Conservation (phyloP, 1,140 invertebrate genomes). For the Chrysopa pallens region DNA sequence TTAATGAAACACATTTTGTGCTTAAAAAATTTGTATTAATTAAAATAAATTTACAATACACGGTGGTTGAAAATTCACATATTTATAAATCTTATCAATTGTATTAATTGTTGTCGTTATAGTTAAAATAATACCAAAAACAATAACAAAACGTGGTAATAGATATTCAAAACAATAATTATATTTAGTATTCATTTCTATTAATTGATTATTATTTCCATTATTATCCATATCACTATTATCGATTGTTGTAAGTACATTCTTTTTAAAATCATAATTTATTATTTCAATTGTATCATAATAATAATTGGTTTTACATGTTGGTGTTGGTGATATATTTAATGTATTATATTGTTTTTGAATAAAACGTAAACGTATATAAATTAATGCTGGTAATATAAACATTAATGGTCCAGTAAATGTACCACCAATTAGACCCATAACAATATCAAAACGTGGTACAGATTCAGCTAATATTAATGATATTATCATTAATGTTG, state of each 20-base stretch:
- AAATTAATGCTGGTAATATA: slow-evolving; percentile 69
- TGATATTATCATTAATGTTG: slow-evolving; percentile 44
- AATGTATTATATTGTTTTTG: slow-evolving; percentile 8
- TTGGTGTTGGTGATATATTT: slow-evolving; percentile 3
- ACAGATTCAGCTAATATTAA: slow-evolving; percentile 66
- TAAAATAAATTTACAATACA: slow-evolving; percentile 35
- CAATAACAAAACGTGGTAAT: slow-evolving; percentile 17
- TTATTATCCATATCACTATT: slow-evolving; percentile 9
- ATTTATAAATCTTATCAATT: slow-evolving; percentile 32
- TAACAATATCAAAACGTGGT: slow-evolving; percentile 74
- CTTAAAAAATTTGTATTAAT: no score
- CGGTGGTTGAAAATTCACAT: slow-evolving; percentile 37
- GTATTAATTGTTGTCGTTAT: slow-evolving; percentile 39
- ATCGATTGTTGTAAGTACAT: slow-evolving; percentile 17
- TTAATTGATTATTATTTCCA: background rate
- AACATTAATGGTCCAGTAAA: slow-evolving; percentile 72
- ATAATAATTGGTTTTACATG: slow-evolving; percentile 13
- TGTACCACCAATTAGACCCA: slow-evolving; percentile 70
- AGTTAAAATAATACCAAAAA: slow-evolving; percentile 32
- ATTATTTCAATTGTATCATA: slow-evolving; percentile 6
- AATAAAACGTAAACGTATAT: slow-evolving; percentile 32
- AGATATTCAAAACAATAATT: slow-evolving; percentile 11
- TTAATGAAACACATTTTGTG: no score
- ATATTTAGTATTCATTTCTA: background rate
- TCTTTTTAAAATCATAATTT: slow-evolving; percentile 16